phyloP scores from a whole-genome alignment of 2,888 invertebrate species.

The Drosophila bunnanda region DNA sequence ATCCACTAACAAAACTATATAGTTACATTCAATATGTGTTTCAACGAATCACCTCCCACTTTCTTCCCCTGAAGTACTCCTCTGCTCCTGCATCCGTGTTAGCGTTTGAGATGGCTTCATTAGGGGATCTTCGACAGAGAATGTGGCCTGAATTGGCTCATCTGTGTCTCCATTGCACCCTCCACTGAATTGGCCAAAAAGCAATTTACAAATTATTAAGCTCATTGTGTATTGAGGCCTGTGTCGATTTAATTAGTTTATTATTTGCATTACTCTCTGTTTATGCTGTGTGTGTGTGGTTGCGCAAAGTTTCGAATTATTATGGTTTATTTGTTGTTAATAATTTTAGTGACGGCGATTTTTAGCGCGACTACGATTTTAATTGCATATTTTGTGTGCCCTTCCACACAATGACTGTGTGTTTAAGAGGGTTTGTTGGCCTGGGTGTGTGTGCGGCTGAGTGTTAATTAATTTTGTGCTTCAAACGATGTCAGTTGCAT shows the following conservation, averaged over 20 bases:
- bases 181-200: constrained; percentile 35
- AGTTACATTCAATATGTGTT: constrained; percentile 17
- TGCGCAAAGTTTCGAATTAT: constrained; percentile 56
- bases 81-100: constrained; percentile 9
- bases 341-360: constrained; percentile 59
- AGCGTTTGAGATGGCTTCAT: constrained; percentile 22
- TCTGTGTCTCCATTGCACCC: constrained; percentile 27
- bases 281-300: constrained; percentile 19
- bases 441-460: constrained; percentile 42
- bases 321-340: constrained; percentile 74
- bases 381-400: constrained; percentile 65
- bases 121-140: constrained; percentile 1
- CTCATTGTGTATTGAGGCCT: constrained; percentile 45
- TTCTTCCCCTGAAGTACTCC: background rate
- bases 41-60: constrained; percentile 8
- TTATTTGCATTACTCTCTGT: constrained; percentile 60
- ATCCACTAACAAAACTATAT: constrained; percentile 35
- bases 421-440: constrained; percentile 19
- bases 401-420: constrained; percentile 39
- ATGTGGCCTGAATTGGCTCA: constrained; percentile 14
- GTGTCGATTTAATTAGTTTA: constrained; percentile 76
- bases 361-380: constrained; percentile 60
- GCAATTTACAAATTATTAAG: constrained; percentile 59
- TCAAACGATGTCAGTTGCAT: constrained; percentile 73
- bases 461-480: constrained; percentile 78